Evolutionary conservation across 2,797 vertebrate genomes (phyloP).

Genomic region (Prionace glauca): DNA sequence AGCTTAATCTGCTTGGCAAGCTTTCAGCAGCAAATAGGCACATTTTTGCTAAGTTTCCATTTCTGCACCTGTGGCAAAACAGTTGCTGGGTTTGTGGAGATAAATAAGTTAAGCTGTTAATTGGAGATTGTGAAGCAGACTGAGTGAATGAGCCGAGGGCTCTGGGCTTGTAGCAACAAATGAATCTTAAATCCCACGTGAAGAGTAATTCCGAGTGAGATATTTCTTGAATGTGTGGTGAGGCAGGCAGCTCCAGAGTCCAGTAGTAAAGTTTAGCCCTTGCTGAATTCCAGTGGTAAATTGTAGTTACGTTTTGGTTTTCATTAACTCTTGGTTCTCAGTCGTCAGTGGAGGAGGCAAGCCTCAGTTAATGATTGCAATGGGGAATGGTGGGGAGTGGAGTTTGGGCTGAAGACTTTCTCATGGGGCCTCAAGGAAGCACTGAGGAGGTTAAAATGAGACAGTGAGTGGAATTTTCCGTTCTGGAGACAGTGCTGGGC

Average conservation of each 20-base stretch:
- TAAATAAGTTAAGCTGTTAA: background rate
- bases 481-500: too few species aligned
- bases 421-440: background rate
- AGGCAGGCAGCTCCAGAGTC: background rate
- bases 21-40: background rate
- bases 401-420: background rate
- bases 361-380: background rate
- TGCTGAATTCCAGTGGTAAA: background rate
- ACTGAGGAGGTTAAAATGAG: background rate
- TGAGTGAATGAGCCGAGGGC: background rate
- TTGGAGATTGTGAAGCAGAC: background rate
- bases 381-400: background rate
- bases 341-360: background rate
- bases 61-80: background rate
- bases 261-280: background rate
- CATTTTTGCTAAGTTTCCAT: background rate
- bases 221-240: background rate
- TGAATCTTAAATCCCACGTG: background rate
- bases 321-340: background rate
- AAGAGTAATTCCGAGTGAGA: background rate
- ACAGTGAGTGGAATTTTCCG: background rate
- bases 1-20: background rate
- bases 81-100: background rate
- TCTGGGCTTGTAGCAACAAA: background rate
- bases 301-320: background rate